These are phyloP conservation scores for Anolis apletophallus DNA, from an alignment of 2,797 vertebrate genomes.

Conservation along the genomic window DNA sequence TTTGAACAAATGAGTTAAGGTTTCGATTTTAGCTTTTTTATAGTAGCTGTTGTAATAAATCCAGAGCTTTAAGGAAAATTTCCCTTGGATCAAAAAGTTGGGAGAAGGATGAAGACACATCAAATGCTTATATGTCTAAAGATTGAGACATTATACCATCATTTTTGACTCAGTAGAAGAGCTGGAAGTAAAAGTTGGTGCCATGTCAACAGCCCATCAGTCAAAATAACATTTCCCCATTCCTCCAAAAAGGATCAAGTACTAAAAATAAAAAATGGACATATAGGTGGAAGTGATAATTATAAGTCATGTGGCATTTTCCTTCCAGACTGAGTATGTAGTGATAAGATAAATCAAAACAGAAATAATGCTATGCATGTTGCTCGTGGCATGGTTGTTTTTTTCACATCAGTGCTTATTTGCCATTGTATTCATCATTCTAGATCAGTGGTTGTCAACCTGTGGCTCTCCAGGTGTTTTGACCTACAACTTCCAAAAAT, in stretches of 20 bases:
- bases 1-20: conserved; percentile 25
- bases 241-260: neutral
- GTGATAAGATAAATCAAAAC: neutral
- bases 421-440: neutral
- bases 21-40: neutral
- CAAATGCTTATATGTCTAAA: neutral
- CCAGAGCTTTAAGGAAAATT: neutral
- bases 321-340: neutral
- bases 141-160: neutral
- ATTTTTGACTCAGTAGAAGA: neutral
- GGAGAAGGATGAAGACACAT: neutral
- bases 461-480: too few relatives aligned
- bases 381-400: neutral
- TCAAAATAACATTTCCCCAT: neutral
- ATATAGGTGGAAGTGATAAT: neutral
- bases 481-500: too few relatives aligned
- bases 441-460: too few relatives aligned
- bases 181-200: neutral
- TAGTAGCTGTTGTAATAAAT: neutral
- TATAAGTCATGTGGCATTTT: neutral
- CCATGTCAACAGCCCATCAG: neutral
- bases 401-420: neutral
- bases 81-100: neutral
- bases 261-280: neutral
- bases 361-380: neutral